Conservation (phyloP, 2,113 vertebrate species). For the Nothocercus nigrocapillus region DNA sequence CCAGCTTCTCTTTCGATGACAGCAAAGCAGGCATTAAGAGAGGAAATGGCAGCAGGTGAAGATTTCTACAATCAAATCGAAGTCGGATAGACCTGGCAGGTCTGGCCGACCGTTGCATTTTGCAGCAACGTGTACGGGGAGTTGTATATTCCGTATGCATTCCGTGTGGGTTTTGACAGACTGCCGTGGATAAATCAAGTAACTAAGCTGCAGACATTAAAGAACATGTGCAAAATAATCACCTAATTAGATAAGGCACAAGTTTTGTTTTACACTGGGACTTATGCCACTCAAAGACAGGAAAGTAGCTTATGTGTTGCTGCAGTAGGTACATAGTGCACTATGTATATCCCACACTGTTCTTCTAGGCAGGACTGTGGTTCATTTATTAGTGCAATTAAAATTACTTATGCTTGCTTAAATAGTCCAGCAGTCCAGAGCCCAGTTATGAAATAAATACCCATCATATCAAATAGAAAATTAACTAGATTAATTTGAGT, state of each 20-base stretch:
- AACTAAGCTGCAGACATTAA: background rate
- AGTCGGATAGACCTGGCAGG: conserved; percentile 69
- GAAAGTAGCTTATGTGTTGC: background rate
- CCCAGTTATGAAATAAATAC: background rate
- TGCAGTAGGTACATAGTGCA: background rate
- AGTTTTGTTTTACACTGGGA: background rate
- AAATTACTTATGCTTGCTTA: background rate
- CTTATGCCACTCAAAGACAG: background rate
- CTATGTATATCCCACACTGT: too few relatives aligned
- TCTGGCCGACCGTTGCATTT: conserved; percentile 65
- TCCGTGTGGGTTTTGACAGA: conserved; percentile 75
- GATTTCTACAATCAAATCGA: background rate
- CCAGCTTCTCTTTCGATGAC: background rate
- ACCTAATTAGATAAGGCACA: background rate
- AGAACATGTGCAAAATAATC: background rate
- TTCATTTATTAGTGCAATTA: background rate
- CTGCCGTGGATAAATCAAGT: conserved; percentile 52
- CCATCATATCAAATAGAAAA: background rate
- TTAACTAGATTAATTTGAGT: background rate
- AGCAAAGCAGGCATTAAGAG: background rate
- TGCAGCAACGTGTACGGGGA: conserved; percentile 78
- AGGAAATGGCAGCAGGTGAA: background rate
- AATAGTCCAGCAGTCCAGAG: background rate
- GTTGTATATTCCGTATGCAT: conserved; percentile 76
- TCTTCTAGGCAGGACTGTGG: background rate